Evolutionary conservation across 2,888 invertebrate genomes (phyloP).

Genomic region (Drepanosiphum platanoidis): DNA sequence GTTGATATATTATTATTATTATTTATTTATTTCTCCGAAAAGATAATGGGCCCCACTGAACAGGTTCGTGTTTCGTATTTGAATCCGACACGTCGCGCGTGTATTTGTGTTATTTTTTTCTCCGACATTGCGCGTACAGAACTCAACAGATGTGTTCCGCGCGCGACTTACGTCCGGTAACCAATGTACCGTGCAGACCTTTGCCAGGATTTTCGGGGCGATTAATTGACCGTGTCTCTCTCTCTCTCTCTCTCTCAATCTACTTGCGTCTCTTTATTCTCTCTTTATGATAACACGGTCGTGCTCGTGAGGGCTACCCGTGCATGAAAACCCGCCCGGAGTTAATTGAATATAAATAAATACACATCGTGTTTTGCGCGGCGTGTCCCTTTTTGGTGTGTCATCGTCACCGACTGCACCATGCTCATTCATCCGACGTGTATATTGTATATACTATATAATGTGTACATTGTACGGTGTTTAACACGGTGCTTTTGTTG

Average conservation of each 20-base stretch:
- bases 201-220: slow-evolving; percentile 27
- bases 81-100: not conserved
- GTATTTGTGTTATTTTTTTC: not conserved
- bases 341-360: slow-evolving; percentile 62
- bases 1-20: too few relatives aligned
- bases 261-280: not conserved
- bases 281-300: not conserved
- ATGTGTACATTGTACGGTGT: not conserved
- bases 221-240: slow-evolving; percentile 59
- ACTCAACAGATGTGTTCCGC: slow-evolving; percentile 55
- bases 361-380: not conserved
- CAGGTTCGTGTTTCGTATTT: too few relatives aligned
- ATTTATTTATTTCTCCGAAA: too few relatives aligned
- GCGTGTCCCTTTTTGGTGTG: slow-evolving; percentile 29
- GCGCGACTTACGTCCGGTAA: slow-evolving; percentile 31
- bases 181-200: slow-evolving; percentile 59
- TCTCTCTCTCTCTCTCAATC: not conserved
- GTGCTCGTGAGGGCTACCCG: not conserved
- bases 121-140: not conserved
- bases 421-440: not conserved
- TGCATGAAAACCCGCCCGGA: slow-evolving; percentile 8
- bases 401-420: slow-evolving; percentile 26
- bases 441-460: not conserved
- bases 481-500: not conserved
- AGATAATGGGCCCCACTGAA: too few relatives aligned